These are phyloP conservation scores for Thalpophila matura DNA, from an alignment of 2,888 invertebrate species.

Conservation along the genomic window DNA sequence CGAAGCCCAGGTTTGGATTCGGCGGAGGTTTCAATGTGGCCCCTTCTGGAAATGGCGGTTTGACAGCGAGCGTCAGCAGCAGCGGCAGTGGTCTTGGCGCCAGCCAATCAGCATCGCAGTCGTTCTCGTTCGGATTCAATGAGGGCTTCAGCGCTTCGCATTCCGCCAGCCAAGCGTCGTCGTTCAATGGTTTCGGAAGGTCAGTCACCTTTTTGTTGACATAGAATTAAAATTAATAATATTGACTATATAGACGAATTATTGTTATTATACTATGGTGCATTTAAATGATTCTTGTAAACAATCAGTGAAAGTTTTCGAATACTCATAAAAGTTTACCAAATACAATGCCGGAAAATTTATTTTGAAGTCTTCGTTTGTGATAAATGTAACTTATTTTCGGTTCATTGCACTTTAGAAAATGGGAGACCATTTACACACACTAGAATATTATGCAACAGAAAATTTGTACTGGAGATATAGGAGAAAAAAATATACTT, in stretches of 20 bases:
- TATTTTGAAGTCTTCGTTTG: background rate
- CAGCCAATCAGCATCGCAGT: constrained; percentile 87
- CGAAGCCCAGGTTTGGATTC: constrained; percentile 81
- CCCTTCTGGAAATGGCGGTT: constrained; percentile 82
- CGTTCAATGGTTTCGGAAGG: constrained; percentile 87
- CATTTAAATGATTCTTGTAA: background rate
- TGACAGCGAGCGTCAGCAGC: constrained; percentile 85
- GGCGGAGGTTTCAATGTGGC: constrained; percentile 84
- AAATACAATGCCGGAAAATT: background rate
- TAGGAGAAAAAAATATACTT: too few relatives aligned
- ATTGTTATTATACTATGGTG: background rate
- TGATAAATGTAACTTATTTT: too few relatives aligned
- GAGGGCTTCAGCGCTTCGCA: constrained; percentile 88
- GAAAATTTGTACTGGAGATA: too few relatives aligned
- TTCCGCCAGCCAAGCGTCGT: constrained; percentile 86
- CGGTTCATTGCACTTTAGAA: too few relatives aligned
- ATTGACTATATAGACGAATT: background rate
- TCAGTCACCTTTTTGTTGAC: constrained; percentile 71
- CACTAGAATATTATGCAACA: too few relatives aligned
- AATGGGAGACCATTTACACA: too few relatives aligned
- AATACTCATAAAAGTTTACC: background rate
- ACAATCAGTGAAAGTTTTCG: background rate
- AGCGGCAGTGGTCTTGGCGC: constrained; percentile 81
- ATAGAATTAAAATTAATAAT: constrained; percentile 6
- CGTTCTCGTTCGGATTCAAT: constrained; percentile 87